Evolutionary conservation across 2,888 invertebrate genomes (phyloP).

Genomic region (Xestia c-nigrum): DNA sequence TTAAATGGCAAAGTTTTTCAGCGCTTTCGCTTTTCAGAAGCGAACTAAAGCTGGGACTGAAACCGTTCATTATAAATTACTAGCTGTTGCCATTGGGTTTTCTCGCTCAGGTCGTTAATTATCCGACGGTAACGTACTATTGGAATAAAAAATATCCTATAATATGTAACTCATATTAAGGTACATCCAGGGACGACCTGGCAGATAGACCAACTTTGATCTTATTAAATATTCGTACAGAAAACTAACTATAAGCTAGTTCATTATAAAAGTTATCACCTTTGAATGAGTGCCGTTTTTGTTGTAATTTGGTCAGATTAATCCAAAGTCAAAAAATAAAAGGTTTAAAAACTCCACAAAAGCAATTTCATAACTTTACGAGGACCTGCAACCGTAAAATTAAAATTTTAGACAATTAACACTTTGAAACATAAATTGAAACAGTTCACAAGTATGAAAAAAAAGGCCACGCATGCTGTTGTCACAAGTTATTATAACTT

Average conservation of each 20-base stretch:
- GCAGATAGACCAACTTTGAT: not conserved
- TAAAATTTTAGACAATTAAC: too few relatives aligned
- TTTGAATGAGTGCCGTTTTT: constrained; percentile 8
- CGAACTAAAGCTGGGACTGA: constrained; percentile 37
- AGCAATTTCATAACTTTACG: too few relatives aligned
- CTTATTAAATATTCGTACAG: not conserved
- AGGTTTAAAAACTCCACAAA: too few relatives aligned
- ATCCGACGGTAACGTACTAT: not conserved
- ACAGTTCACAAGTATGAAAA: not conserved
- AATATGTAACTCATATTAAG: not conserved
- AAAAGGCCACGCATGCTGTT: too few relatives aligned
- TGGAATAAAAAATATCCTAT: not conserved
- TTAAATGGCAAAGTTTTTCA: constrained; percentile 65
- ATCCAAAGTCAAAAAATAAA: too few relatives aligned
- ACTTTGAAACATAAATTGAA: too few relatives aligned
- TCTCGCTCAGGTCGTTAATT: not conserved
- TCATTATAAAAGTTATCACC: constrained; percentile 39
- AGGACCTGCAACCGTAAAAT: too few relatives aligned
- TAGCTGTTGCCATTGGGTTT: not conserved
- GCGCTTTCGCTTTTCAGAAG: constrained; percentile 47
- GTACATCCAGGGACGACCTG: fast-evolving
- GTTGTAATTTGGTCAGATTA: too few relatives aligned
- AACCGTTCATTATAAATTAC: constrained; percentile 59
- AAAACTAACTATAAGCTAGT: constrained; percentile 16
- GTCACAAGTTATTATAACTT: not conserved